A percentile compares a stretch with the other conserved stretches of the same genome.
Conservation (phyloP, 2,888 invertebrate genomes). For the Priocnemis perturbator region DNA sequence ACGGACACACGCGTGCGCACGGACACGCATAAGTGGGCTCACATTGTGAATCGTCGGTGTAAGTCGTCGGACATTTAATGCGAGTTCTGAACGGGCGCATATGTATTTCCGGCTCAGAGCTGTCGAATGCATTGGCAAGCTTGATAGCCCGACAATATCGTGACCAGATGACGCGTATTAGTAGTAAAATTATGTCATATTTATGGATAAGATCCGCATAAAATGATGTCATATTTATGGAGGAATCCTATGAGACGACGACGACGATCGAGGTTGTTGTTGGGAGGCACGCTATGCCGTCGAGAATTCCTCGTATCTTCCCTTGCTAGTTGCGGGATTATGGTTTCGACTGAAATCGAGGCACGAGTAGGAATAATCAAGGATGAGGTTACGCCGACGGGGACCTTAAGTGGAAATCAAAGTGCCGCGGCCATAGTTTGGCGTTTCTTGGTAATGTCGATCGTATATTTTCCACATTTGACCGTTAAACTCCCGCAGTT, state of each 20-base stretch:
- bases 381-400: not conserved
- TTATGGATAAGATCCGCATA: conserved; percentile 14
- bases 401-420: conserved; percentile 5
- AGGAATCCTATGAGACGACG: not conserved
- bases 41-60: conserved; percentile 20
- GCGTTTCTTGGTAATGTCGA: no score
- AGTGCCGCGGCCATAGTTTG: not conserved
- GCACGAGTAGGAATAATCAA: conserved; percentile 2
- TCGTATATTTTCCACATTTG: no score
- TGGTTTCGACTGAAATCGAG: not conserved
- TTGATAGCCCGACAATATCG: conserved; percentile 35
- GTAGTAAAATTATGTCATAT: conserved; percentile 8
- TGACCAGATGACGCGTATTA: not conserved
- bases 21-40: conserved; percentile 15
- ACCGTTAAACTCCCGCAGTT: no score
- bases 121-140: conserved; percentile 47
- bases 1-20: conserved; percentile 20
- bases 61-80: conserved; percentile 37
- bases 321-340: not conserved
- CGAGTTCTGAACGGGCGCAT: conserved; percentile 13
- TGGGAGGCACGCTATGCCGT: no score
- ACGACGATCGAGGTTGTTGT: not conserved
- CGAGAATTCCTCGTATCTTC: not conserved
- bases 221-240: conserved; percentile 9
- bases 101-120: conserved; percentile 48